Evolutionary conservation across 2,888 invertebrate genomes (phyloP).

Genomic region (Nebria salina): DNA sequence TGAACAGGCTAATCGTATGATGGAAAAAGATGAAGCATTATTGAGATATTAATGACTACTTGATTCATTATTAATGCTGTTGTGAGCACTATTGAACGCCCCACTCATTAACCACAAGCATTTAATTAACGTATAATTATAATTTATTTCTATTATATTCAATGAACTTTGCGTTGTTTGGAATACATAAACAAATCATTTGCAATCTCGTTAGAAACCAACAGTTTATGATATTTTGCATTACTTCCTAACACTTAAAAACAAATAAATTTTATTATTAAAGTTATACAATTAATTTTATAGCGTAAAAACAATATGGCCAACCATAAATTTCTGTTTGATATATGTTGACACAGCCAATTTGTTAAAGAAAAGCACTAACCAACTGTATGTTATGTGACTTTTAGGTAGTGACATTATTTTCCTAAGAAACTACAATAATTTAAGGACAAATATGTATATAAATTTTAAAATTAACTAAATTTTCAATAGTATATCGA

Average conservation of each 20-base stretch:
- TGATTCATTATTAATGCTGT: constrained; percentile 42
- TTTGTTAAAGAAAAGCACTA: too few species aligned
- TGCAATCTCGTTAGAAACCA: background rate
- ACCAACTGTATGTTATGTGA: too few species aligned
- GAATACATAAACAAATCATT: background rate
- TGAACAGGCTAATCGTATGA: background rate
- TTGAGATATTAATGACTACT: constrained; percentile 42
- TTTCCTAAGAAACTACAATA: too few species aligned
- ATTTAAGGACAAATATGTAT: too few species aligned
- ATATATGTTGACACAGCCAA: too few species aligned
- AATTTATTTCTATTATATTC: constrained; percentile 23
- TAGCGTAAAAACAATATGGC: too few species aligned
- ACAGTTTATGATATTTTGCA: background rate
- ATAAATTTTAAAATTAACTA: too few species aligned
- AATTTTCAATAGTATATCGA: too few species aligned
- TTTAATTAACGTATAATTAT: constrained; percentile 39
- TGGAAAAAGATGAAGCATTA: constrained; percentile 6
- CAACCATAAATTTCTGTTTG: too few species aligned
- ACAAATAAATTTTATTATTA: background rate
- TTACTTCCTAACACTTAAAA: background rate
- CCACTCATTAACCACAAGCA: constrained; percentile 33
- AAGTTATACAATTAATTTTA: background rate
- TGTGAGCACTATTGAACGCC: constrained; percentile 36
- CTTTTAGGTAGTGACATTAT: too few species aligned
- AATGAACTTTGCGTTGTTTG: background rate